These are phyloP conservation scores for Gorsachius goisagi DNA, from an alignment of 2,113 vertebrate genomes.

Conservation along the genomic window DNA sequence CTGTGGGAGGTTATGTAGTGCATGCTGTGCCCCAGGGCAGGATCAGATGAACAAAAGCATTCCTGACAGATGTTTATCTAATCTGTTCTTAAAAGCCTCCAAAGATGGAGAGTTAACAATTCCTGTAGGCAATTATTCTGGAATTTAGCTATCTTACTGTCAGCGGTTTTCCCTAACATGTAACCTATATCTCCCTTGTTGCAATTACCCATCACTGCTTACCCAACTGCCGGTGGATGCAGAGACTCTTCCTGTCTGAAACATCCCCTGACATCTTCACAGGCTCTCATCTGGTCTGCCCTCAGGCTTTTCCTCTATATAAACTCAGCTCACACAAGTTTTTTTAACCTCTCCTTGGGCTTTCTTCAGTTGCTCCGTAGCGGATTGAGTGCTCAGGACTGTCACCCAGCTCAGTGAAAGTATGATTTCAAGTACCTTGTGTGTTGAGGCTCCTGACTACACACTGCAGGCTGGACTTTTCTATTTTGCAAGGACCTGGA, in stretches of 20 bases:
- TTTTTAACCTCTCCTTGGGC: background rate
- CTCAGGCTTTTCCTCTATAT: background rate
- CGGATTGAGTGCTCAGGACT: background rate
- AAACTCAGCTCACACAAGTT: background rate
- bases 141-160: background rate
- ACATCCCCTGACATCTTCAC: background rate
- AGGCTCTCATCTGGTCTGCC: background rate
- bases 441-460: background rate
- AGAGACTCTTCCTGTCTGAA: background rate
- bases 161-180: background rate
- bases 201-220: background rate
- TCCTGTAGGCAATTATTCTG: background rate
- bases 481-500: background rate
- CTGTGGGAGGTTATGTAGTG: background rate
- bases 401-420: background rate
- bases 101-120: background rate
- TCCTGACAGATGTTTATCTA: constrained; percentile 23
- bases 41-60: background rate
- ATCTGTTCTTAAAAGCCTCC: background rate
- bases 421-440: background rate
- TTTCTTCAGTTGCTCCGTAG: background rate
- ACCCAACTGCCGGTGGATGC: rapidly evolving
- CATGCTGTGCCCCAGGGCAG: background rate
- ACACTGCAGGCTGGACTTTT: background rate
- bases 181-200: background rate